Evolutionary conservation across 2,888 invertebrate genomes (phyloP).

Genomic region (Chromoteleia sp.): DNA sequence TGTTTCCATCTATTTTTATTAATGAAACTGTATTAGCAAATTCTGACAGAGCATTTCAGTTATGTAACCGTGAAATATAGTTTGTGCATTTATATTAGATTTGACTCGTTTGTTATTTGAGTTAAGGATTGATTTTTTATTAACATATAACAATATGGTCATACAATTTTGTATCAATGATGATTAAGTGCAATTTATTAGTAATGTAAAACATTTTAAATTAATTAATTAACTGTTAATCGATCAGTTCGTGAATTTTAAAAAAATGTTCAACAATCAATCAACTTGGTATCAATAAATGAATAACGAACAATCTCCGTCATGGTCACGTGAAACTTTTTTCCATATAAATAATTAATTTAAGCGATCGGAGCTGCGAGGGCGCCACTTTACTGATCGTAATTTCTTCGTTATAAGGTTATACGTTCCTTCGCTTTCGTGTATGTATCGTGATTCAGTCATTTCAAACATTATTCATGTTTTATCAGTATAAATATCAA

Average conservation of each 20-base stretch:
- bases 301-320: not conserved
- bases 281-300: too few relatives aligned
- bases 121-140: not conserved
- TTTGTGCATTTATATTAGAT: constrained; percentile 10
- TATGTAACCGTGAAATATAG: constrained; percentile 36
- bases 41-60: constrained; percentile 16
- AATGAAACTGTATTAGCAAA: constrained; percentile 47
- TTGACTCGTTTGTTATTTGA: not conserved
- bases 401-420: constrained; percentile 16
- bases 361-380: constrained; percentile 4
- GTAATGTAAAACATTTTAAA: too few relatives aligned
- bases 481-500: too few relatives aligned
- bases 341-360: constrained; percentile 31
- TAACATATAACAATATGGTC: too few relatives aligned
- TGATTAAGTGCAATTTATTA: too few relatives aligned
- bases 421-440: not conserved
- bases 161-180: too few relatives aligned
- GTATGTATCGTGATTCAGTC: too few relatives aligned
- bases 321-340: not conserved
- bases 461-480: too few relatives aligned
- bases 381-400: constrained; percentile 17
- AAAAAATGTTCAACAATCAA: too few relatives aligned
- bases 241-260: too few relatives aligned
- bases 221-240: too few relatives aligned
- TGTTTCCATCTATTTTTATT: constrained; percentile 38